Percentiles rank a stretch among this genome's conserved stretches.
phyloP scores from a whole-genome alignment of 2,797 vertebrate species.

The Uromys caudimaculatus region DNA sequence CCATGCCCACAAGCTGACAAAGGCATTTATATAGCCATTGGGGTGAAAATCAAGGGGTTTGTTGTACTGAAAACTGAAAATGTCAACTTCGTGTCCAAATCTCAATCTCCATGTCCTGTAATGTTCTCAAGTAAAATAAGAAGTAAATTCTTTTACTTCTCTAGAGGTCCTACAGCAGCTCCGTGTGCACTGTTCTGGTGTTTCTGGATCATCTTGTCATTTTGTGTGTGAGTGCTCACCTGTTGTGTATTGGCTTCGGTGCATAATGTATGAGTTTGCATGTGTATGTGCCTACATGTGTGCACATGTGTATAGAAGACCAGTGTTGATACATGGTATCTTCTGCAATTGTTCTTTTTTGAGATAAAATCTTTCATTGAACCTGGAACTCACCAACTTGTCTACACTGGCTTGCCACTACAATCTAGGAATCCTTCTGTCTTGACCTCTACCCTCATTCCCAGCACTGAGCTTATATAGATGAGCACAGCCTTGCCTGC shows the following conservation, averaged over 20 bases:
- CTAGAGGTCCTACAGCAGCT: not conserved
- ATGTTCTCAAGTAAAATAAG: slow-evolving; percentile 13
- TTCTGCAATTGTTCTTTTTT: not conserved
- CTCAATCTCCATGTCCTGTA: not conserved
- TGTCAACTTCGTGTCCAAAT: slow-evolving; percentile 12
- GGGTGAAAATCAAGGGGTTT: slow-evolving; percentile 47
- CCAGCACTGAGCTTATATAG: not conserved
- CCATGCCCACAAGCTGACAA: not conserved
- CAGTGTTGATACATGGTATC: not conserved
- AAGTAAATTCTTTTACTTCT: not conserved
- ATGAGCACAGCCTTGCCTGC: not conserved
- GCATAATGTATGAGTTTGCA: not conserved
- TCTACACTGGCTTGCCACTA: not conserved
- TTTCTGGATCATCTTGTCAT: not conserved
- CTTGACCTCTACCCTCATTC: not conserved
- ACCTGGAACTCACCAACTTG: not conserved
- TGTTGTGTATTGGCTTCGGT: not conserved
- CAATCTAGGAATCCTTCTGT: not conserved
- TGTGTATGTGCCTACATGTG: not conserved
- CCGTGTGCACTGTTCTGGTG: not conserved
- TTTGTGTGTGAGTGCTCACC: not conserved
- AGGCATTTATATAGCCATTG: not conserved
- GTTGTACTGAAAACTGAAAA: slow-evolving; percentile 45
- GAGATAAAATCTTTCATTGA: not conserved
- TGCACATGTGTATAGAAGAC: not conserved